These are phyloP conservation scores for Epinotia nisella DNA, from an alignment of 2,888 invertebrate species.

Conservation along the genomic window DNA sequence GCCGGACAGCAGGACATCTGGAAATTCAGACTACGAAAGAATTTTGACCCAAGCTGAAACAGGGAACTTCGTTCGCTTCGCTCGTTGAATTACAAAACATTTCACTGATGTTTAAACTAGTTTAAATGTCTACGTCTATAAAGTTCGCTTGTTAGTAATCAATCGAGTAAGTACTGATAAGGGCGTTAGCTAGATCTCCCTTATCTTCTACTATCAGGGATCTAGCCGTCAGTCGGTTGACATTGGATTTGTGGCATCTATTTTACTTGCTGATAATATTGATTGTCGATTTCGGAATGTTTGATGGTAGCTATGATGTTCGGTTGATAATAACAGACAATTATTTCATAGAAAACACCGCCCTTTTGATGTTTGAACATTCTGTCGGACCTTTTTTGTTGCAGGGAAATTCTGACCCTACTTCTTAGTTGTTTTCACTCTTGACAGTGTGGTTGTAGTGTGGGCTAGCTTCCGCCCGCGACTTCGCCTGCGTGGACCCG, in stretches of 20 bases:
- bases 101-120: not conserved
- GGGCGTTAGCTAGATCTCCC: constrained; percentile 11
- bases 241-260: constrained; percentile 36
- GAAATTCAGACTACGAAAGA: too few relatives aligned
- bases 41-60: too few relatives aligned
- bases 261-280: constrained; percentile 24
- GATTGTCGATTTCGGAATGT: constrained; percentile 1
- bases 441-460: too few relatives aligned
- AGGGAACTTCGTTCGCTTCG: too few relatives aligned
- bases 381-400: too few relatives aligned
- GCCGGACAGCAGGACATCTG: too few relatives aligned
- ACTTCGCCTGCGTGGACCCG: too few relatives aligned
- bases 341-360: not conserved
- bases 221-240: constrained; percentile 30
- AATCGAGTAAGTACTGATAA: constrained; percentile 18
- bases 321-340: not conserved
- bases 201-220: constrained; percentile 35
- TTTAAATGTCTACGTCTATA: not conserved
- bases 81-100: too few relatives aligned
- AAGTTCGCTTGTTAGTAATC: constrained; percentile 10
- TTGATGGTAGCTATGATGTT: not conserved
- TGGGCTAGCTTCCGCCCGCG: too few relatives aligned
- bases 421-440: too few relatives aligned
- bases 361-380: too few relatives aligned
- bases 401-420: too few relatives aligned